Evolutionary conservation across 2,888 invertebrate genomes (phyloP).

Genomic region (Meiosimyza platycephala): DNA sequence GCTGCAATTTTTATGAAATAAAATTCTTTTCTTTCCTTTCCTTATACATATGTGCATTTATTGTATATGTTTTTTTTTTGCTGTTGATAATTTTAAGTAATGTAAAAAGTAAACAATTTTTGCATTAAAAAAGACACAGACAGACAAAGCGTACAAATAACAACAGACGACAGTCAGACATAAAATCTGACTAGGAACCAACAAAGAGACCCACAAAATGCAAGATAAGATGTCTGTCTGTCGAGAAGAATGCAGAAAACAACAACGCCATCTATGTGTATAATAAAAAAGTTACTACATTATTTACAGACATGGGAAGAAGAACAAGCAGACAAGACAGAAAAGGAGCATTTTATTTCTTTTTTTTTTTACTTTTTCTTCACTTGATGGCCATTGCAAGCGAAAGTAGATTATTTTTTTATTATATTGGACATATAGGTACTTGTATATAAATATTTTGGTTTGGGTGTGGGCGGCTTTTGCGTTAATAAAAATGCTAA

Average conservation of each 20-base stretch:
- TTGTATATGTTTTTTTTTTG: no score
- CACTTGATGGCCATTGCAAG: no score
- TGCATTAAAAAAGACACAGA: constrained; percentile 21
- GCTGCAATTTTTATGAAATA: no score
- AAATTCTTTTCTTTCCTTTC: no score
- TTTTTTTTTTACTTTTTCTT: no score
- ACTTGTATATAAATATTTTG: not conserved
- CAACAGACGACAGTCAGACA: not conserved
- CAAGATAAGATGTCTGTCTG: not conserved
- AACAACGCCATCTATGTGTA: constrained; percentile 23
- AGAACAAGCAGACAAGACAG: not conserved
- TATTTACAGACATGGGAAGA: not conserved
- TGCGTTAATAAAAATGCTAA: constrained; percentile 9
- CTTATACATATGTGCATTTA: no score
- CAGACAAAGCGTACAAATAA: not conserved
- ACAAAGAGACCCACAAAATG: not conserved
- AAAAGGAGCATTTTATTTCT: not conserved
- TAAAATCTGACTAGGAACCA: not conserved
- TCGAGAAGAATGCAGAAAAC: not conserved
- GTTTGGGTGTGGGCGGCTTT: not conserved
- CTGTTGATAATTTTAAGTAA: no score
- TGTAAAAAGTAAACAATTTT: not conserved
- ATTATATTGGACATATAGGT: not conserved
- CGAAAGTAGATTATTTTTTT: not conserved
- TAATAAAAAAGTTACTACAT: constrained; percentile 8